Evolutionary conservation across 1,140 invertebrate species (phyloP).

Genomic region (Drosophila dunni): DNA sequence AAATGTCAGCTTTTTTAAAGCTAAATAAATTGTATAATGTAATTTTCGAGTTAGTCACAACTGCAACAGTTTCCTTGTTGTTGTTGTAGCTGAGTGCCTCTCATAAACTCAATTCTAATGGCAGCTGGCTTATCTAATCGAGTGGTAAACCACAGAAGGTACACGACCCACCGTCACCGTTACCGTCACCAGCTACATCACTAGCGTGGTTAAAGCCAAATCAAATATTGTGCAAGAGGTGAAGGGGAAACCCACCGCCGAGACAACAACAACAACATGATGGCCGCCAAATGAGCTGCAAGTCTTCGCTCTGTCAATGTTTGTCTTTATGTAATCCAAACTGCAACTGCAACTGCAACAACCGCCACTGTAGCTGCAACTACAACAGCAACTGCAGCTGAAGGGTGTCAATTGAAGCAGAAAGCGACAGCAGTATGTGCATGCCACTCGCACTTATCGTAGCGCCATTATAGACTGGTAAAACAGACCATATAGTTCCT

Average conservation of each 20-base stretch:
- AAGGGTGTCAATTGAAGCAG: conserved; percentile 80
- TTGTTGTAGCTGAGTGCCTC: background rate
- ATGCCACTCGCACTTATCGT: conserved; percentile 27
- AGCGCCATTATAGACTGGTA: background rate
- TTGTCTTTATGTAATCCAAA: conserved; percentile 61
- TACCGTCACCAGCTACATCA: background rate
- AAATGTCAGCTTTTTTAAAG: background rate
- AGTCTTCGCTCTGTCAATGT: conserved; percentile 57
- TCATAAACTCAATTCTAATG: conserved; percentile 46
- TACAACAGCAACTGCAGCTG: conserved; percentile 33
- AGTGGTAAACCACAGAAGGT: conserved; percentile 34
- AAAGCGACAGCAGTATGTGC: conserved; percentile 55
- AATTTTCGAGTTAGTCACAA: background rate
- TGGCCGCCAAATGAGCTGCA: conserved; percentile 44
- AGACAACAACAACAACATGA: conserved; percentile 18
- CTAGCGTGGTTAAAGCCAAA: conserved; percentile 35
- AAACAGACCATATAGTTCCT: conserved; percentile 69
- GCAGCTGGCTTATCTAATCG: conserved; percentile 43
- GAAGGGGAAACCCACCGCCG: conserved; percentile 40
- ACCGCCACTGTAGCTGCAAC: conserved; percentile 35
- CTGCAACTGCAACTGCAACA: conserved; percentile 47
- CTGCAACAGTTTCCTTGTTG: conserved; percentile 3
- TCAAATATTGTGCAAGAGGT: conserved; percentile 59
- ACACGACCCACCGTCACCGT: conserved; percentile 9
- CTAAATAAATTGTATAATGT: background rate